Conservation (phyloP, 2,797 vertebrate genomes). For the Acanthornis magna region DNA sequence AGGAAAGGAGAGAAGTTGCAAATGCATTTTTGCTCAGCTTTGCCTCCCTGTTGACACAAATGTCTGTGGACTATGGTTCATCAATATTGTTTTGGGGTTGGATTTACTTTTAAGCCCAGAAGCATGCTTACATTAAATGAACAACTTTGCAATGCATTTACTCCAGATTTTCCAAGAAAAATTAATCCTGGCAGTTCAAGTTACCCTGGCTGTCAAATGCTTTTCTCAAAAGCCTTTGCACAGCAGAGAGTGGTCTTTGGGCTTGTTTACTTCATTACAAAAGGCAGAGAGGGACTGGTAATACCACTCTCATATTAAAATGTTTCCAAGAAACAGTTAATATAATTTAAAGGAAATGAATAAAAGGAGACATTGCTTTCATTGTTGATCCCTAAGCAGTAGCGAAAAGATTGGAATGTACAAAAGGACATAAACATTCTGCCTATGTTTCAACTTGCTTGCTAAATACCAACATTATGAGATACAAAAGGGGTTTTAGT, state of each 20-base stretch:
- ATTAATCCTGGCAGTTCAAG: background rate
- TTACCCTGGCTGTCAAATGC: background rate
- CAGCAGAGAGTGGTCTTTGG: background rate
- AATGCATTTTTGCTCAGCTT: background rate
- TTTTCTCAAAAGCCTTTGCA: background rate
- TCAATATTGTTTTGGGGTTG: background rate
- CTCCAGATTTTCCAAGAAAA: background rate
- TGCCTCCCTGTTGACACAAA: background rate
- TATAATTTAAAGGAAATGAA: background rate
- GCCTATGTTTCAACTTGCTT: background rate
- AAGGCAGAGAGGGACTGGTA: background rate
- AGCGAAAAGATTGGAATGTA: background rate
- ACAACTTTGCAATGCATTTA: background rate
- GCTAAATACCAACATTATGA: background rate
- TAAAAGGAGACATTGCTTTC: background rate
- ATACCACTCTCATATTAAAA: background rate
- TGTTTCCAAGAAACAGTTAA: background rate
- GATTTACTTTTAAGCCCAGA: background rate
- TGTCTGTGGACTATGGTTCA: background rate
- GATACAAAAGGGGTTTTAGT: background rate
- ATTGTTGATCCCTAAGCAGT: background rate
- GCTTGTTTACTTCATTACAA: background rate
- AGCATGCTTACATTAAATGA: background rate
- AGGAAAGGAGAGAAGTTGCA: background rate
- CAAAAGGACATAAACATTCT: background rate